Evolutionary conservation across 2,888 invertebrate species (phyloP), one percentile per base, ranked within the genome.

Genomic region (Hydrotaea diabolus): DNA sequence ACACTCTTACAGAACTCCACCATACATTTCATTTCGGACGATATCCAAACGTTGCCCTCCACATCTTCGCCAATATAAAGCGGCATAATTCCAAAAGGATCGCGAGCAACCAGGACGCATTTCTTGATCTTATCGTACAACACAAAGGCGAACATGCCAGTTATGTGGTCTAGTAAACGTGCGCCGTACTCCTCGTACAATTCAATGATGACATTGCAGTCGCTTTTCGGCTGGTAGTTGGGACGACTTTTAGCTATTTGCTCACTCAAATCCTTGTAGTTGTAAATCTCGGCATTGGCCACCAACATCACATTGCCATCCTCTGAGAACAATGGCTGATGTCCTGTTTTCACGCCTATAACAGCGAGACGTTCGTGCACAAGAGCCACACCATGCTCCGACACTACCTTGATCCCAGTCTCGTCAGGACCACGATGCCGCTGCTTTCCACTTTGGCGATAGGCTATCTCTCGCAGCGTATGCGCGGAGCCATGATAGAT

Each of bases 21-120:
- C 81, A 93, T 86, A 53, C 93, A 92, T 80, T 93, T 93, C 90
- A 93, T 89, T 87, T 93, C 93, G n/a, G 92, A 92, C 0, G 92
- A 88, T 0, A 92, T 87, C 92, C 92, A 93, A 8, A 92, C 77
- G 80, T 92, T 92, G 3, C 92, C 92, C 3, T 88, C 83, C 0
- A 71, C 82, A 88, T 93, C 92, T 59, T 89, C 87, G 8, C 93
- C 93, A 59, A 90, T 87, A 77, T 92, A 93, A 88, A 93, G 87
- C 11, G 93, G 92, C 57, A 93, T 92, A 8, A 93, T 92, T 11
- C 93, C 93, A 82, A 91, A 89, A 1, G 93, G 93, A 88, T 93
- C 92, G 0, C 93, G 90, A 2, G 92, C 92, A 69, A 93, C 77
- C 0, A 92, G 62, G 19, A 92, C 82, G 21, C 89, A 88, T 82